Conservation (phyloP, 2,113 vertebrate species). For the Calidris pygmaea region DNA sequence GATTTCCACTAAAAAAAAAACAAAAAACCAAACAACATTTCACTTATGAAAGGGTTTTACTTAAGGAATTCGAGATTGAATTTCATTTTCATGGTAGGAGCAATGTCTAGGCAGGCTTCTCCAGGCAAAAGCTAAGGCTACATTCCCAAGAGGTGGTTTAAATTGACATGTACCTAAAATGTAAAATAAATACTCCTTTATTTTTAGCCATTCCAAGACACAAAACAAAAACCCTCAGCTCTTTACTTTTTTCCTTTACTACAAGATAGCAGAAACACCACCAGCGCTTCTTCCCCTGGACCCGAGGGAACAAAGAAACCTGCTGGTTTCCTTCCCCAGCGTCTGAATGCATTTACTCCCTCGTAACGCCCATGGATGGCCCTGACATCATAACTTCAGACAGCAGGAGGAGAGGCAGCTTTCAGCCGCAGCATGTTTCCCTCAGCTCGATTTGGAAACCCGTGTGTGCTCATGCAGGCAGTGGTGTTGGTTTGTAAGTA, state of each 20-base stretch:
- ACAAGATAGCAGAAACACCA: background rate
- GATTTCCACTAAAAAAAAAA: background rate
- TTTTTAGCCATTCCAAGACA: background rate
- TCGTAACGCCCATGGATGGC: fast-evolving
- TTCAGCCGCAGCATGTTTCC: background rate
- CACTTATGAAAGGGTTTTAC: background rate
- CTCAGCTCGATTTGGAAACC: background rate
- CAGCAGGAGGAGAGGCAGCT: background rate
- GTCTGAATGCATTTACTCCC: background rate
- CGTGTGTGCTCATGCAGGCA: fast-evolving
- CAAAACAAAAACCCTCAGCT: background rate
- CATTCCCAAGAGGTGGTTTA: fast-evolving
- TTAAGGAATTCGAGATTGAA: background rate
- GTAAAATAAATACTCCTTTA: background rate
- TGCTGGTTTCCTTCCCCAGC: background rate
- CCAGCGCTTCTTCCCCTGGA: fast-evolving
- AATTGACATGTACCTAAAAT: background rate
- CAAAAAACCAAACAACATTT: background rate
- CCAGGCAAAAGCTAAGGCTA: background rate
- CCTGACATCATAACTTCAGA: background rate
- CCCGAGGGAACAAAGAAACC: background rate
- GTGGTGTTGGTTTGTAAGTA: background rate
- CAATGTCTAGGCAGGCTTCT: background rate
- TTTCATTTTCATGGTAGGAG: background rate
- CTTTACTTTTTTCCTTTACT: background rate